These are phyloP conservation scores for Oscheius myriophilus DNA, from an alignment of 2,888 invertebrate species.

Conservation along the genomic window DNA sequence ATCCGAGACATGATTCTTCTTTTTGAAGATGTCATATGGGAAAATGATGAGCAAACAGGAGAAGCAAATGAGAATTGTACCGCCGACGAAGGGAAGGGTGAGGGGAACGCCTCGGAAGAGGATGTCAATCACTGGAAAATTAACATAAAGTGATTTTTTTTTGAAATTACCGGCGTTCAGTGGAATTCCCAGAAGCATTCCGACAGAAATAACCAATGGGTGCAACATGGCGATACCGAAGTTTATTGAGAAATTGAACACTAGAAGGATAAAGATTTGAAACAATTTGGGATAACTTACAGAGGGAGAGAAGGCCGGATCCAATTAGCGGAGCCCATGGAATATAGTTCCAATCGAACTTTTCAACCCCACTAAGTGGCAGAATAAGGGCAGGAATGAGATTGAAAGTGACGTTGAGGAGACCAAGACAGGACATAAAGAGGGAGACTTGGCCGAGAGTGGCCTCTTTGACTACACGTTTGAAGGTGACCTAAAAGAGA, in stretches of 20 bases:
- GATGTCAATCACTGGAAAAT: conserved; percentile 51
- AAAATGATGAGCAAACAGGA: conserved; percentile 55
- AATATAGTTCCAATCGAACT: conserved; percentile 82
- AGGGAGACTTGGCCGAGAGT: conserved; percentile 90
- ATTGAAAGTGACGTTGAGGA: conserved; percentile 83
- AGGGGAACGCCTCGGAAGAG: conserved; percentile 43
- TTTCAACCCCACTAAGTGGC: conserved; percentile 87
- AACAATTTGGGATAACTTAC: conserved; percentile 47
- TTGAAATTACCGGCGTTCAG: conserved; percentile 86
- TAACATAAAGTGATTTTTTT: neutral
- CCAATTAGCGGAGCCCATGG: conserved; percentile 88
- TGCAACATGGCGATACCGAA: conserved; percentile 92
- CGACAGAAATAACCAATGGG: conserved; percentile 91
- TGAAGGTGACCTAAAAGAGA: conserved; percentile 86
- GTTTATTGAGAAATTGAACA: conserved; percentile 90
- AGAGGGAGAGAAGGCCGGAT: conserved; percentile 75
- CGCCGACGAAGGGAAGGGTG: conserved; percentile 39
- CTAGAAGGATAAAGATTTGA: conserved; percentile 74
- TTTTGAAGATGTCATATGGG: conserved; percentile 34
- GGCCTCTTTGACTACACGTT: conserved; percentile 91
- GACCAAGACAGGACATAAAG: conserved; percentile 89
- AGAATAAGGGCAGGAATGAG: conserved; percentile 78
- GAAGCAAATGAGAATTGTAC: conserved; percentile 46
- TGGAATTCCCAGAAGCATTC: conserved; percentile 91
- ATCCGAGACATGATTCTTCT: conserved; percentile 8